Percentiles rank a stretch among this genome's conserved stretches.
Evolutionary conservation across 2,888 invertebrate genomes (phyloP).

Genomic region (Itoplectis maculator): DNA sequence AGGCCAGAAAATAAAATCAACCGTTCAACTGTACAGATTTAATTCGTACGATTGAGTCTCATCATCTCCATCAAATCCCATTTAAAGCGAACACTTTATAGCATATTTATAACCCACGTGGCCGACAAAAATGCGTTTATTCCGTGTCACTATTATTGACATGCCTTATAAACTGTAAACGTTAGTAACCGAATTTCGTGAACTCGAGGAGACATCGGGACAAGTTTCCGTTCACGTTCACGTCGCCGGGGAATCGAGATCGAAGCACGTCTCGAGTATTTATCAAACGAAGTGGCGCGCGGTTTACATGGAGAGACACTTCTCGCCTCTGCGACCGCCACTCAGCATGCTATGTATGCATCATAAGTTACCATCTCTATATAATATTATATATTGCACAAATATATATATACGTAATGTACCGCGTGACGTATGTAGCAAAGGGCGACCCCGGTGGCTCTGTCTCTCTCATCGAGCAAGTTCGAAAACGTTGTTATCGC

Average conservation of each 20-base stretch:
- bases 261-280: constrained; percentile 60
- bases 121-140: not conserved
- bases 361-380: not conserved
- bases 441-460: not conserved
- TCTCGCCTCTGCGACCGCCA: constrained; percentile 11
- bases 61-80: not conserved
- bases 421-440: not conserved
- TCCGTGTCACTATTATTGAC: not conserved
- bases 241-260: constrained; percentile 11
- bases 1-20: not conserved
- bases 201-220: not conserved
- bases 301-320: constrained; percentile 46
- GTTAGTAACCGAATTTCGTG: not conserved
- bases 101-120: not conserved
- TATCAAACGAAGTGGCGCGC: constrained; percentile 56
- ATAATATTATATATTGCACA: constrained; percentile 8
- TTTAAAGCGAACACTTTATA: not conserved
- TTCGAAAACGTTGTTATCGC: constrained; percentile 48
- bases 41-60: not conserved
- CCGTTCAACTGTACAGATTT: not conserved
- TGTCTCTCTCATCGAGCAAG: constrained; percentile 24
- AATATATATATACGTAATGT: not conserved
- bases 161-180: not conserved
- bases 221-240: not conserved
- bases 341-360: constrained; percentile 17